Base-by-base conservation (phyloP, 1,140 invertebrate genomes). In the Drepana arcuata region DNA sequence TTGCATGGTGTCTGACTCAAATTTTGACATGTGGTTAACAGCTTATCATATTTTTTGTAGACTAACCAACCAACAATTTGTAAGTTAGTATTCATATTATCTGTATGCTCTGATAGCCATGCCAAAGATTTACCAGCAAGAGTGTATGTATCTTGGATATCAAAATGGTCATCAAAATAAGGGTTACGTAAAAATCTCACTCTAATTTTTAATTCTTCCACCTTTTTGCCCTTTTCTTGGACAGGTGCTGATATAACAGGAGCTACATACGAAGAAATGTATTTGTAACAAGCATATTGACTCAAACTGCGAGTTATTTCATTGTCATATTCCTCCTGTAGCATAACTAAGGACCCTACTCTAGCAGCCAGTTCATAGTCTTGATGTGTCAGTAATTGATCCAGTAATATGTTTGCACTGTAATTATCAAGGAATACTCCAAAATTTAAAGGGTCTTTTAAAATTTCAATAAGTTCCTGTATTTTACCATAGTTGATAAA, bases 341-440 rank as follows among this genome's bases (percentile, higher is more conserved):
- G 70, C 91, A 96, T 95, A 32, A 95, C 82, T 33, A 94, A 79
- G 47, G 86, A 85, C 5, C 93, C 93, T 11, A 96, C 80, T 68
- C 88, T 89, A 0, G 92, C 90, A 6, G 95, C 95, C 45, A 88
- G 87, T 55, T 77, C 69, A 69, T 83, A 91, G 63, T 95, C 86
- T 32, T 90, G 73, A 2, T 84, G 74, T 57, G 91, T 89, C 11
- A 97, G 72, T 49, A 95, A 91, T 16, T 86, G 81, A 58, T 97
- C 90, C 82, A 98, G 86, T n/a, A 96, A 71, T 9, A 97, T 81
- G 78, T 95, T 95, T 25, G 88, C 89, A 24, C 87, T 83, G 54
- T 91, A 91, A 36, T 89, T 73, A 81, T 98, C 94, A 9, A 94
- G 86, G 65, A 98, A 97, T 16, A 99, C 77, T 1, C 97, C 96